A percentile compares a stretch with the other conserved stretches of the same genome.
Evolutionary conservation across 2,113 vertebrate genomes (phyloP).

Genomic region (Laterallus jamaicensis): DNA sequence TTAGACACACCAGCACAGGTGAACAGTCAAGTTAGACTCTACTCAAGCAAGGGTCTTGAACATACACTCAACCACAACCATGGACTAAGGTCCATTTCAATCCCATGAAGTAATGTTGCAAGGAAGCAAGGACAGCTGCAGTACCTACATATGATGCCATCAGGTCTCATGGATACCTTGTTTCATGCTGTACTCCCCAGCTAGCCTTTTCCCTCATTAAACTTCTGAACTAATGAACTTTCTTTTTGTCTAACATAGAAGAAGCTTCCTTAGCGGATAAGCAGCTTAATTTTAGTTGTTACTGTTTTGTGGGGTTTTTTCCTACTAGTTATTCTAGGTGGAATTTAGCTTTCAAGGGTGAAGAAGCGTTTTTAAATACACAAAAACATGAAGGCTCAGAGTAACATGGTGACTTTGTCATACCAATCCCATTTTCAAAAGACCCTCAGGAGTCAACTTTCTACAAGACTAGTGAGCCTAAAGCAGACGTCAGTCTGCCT

Average conservation of each 20-base stretch:
- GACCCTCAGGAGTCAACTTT: neutral
- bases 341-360: neutral
- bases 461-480: neutral
- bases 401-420: neutral
- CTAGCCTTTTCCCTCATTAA: neutral
- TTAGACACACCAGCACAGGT: neutral
- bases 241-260: neutral
- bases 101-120: neutral
- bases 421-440: neutral
- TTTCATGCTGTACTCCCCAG: neutral
- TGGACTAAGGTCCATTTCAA: neutral
- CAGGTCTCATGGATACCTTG: neutral
- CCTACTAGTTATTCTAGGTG: neutral
- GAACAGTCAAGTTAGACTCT: neutral
- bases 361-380: neutral
- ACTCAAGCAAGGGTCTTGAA: neutral
- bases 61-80: neutral
- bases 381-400: neutral
- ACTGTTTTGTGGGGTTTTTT: neutral
- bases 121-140: neutral
- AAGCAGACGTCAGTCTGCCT: neutral
- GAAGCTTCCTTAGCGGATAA: neutral
- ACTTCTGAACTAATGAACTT: neutral
- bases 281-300: neutral
- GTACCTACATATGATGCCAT: neutral